Base-by-base conservation (phyloP, 2,888 invertebrate species). In the Didymodactylos carnosus region DNA sequence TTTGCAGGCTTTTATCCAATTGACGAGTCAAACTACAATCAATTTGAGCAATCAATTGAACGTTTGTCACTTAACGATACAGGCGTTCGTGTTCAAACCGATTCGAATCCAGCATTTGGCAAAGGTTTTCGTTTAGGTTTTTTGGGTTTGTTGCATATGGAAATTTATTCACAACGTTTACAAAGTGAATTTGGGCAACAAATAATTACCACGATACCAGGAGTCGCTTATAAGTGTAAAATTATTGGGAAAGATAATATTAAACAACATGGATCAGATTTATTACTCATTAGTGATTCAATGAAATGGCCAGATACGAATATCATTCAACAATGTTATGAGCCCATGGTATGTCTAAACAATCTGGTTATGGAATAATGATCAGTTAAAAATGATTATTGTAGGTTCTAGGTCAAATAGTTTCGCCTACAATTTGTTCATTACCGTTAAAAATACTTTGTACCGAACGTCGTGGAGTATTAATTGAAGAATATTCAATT, bases 11-110 rank as follows among this genome's bases (percentile, higher is more conserved):
- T 94, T 75, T 98, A 90, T 84, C 95, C 97, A 0, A 86, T 89
- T 71, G 92, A 94, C 82, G 92, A 93, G 80, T 90, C 91, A 0
- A 90, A 93, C 80, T 89, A 90, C 80, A 81, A 87, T 0, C 85
- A 86, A 73, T 85, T 94, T 23, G 86, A 89, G 78, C 87, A 86
- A 79, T 91, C 97, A 16, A 89, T 98, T 73, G 92, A 92, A 76
- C 92, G 92, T 83, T 86, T 98, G 69, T 87, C 88, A n/a, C 85
- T 98, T 51, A 98, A 94, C 84, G 97, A 98, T 84, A 90, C 91
- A 10, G 93, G 91, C 75, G 94, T 75, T 4, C 10, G 69, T 25
- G 70, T 73, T 16, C 7, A 53, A 13, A 39, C 41, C 25, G 53
- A 70, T 19, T 51, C 72, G 51, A 46, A 43, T 72, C 39, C 46